Evolutionary conservation across 2,797 vertebrate genomes (phyloP).

Genomic region (Euthynnus affinis): DNA sequence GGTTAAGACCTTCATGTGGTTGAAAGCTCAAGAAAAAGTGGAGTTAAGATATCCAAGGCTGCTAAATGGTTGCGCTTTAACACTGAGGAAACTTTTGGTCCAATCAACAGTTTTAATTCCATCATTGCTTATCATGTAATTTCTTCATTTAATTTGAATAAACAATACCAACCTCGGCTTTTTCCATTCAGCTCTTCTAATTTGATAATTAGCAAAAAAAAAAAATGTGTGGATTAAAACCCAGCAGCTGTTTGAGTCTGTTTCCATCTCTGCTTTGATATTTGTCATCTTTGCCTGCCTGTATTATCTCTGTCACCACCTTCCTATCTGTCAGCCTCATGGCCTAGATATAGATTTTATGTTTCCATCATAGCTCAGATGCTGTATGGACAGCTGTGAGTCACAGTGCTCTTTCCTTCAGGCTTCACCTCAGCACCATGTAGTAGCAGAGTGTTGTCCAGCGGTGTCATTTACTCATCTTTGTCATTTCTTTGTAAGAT

Average conservation of each 20-base stretch:
- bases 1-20: background rate
- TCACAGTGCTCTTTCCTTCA: background rate
- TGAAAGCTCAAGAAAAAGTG: background rate
- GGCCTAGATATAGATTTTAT: constrained; percentile 27
- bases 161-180: background rate
- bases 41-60: background rate
- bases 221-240: background rate
- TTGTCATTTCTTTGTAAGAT: constrained; percentile 40
- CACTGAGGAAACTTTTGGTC: too few species aligned
- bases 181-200: constrained; percentile 14
- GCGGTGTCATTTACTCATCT: constrained; percentile 47
- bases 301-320: constrained; percentile 2
- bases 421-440: constrained; percentile 9
- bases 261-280: constrained; percentile 7
- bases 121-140: background rate
- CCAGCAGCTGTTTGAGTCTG: background rate
- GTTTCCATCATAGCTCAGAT: constrained; percentile 21
- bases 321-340: constrained; percentile 24
- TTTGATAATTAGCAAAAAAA: constrained; percentile 1
- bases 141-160: background rate
- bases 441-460: constrained; percentile 19
- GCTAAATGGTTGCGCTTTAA: background rate
- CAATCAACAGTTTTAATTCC: background rate
- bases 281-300: background rate
- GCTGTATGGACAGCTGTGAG: constrained; percentile 6